Evolutionary conservation across 2,113 vertebrate genomes (phyloP).

Genomic region (Callospermophilus lateralis): DNA sequence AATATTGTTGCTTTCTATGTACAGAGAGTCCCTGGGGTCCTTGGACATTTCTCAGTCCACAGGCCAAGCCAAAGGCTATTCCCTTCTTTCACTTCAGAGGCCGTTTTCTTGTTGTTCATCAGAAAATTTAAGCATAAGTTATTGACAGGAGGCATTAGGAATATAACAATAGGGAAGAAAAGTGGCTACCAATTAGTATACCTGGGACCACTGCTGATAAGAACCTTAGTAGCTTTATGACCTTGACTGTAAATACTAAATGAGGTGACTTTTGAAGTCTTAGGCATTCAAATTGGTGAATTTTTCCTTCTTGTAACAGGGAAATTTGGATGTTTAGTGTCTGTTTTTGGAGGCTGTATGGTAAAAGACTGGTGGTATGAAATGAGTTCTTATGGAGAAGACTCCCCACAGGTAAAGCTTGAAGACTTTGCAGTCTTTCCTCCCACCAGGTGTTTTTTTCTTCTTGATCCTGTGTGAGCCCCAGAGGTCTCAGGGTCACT

Average conservation of each 20-base stretch:
- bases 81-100: neutral
- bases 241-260: neutral
- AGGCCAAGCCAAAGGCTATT: neutral
- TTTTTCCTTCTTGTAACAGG: neutral
- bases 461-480: conserved; percentile 70
- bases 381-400: neutral
- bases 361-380: neutral
- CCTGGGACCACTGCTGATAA: neutral
- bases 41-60: neutral
- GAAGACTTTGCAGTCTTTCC: conserved; percentile 89
- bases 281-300: neutral
- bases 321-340: neutral
- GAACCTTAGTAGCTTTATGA: neutral
- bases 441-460: conserved; percentile 89
- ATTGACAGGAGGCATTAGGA: neutral
- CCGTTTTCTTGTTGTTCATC: neutral
- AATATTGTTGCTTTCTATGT: neutral
- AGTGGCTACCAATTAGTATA: neutral
- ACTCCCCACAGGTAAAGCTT: conserved; percentile 87
- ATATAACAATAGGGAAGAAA: neutral
- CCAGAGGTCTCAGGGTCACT: conserved; percentile 61
- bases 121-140: neutral
- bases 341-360: neutral
- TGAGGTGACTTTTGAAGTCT: neutral
- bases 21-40: neutral